A percentile compares a stretch with the other conserved stretches of the same genome.
Evolutionary conservation across 1,140 invertebrate genomes (phyloP).

Genomic region (Drosophila setifemur): DNA sequence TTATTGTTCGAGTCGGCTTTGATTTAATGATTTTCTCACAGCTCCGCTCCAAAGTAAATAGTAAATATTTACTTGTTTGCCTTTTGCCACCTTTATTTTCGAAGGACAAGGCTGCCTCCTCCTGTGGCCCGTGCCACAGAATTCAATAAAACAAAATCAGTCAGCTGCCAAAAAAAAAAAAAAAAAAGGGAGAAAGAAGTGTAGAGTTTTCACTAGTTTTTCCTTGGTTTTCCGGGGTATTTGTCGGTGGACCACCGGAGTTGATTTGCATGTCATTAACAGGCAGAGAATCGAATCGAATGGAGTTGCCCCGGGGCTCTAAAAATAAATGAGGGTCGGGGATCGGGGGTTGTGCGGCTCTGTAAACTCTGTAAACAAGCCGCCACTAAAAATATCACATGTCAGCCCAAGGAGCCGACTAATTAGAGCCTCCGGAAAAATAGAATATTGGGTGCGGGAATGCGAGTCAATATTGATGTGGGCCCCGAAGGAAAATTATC

Average conservation of each 20-base stretch:
- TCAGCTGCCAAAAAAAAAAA: conserved; percentile 59
- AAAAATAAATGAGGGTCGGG: conserved; percentile 52
- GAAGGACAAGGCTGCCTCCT: background rate
- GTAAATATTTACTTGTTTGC: conserved; percentile 63
- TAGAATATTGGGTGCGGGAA: conserved; percentile 1
- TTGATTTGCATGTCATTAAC: conserved; percentile 78
- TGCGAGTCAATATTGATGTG: conserved; percentile 15
- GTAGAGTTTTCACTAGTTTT: too few relatives aligned
- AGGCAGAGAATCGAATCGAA: conserved; percentile 38
- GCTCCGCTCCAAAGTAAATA: conserved; percentile 43
- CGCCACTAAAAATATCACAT: conserved; percentile 74
- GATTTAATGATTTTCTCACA: conserved; percentile 71
- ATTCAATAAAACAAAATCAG: conserved; percentile 79
- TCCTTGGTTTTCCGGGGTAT: background rate
- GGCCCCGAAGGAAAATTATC: conserved; percentile 10
- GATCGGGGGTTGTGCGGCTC: conserved; percentile 5
- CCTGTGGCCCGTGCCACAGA: conserved; percentile 19
- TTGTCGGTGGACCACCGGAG: conserved; percentile 58
- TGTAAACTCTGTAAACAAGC: conserved; percentile 60
- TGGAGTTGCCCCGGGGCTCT: conserved; percentile 33
- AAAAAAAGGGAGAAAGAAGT: too few relatives aligned
- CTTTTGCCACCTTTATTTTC: conserved; percentile 6
- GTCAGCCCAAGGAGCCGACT: conserved; percentile 43
- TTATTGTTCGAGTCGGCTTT: background rate
- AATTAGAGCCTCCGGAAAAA: conserved; percentile 48